A percentile compares a stretch with the other conserved stretches of the same genome.
Conservation (phyloP, 2,113 vertebrate species). For the Bubo blakistoni region DNA sequence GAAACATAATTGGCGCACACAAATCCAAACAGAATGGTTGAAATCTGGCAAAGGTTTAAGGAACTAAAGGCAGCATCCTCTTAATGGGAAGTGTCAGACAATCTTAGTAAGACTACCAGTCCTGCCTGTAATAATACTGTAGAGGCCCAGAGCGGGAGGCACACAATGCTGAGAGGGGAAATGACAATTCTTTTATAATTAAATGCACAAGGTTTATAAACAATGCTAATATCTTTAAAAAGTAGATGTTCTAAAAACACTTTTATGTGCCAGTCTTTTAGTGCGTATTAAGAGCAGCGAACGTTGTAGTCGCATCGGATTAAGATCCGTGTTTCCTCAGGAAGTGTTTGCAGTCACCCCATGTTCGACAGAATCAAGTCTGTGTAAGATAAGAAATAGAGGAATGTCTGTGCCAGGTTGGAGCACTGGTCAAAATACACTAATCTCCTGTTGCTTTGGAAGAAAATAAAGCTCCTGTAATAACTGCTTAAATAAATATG, state of each 20-base stretch:
- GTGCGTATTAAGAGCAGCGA: not conserved
- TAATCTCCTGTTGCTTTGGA: not conserved
- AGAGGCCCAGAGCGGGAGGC: not conserved
- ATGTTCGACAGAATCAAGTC: not conserved
- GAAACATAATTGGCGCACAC: not conserved
- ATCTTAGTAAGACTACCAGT: conserved; percentile 1
- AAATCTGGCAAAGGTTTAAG: conserved; percentile 13
- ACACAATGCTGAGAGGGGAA: conserved; percentile 20
- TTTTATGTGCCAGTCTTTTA: not conserved
- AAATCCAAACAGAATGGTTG: conserved; percentile 49
- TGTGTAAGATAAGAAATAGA: not conserved
- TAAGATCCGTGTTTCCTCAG: not conserved
- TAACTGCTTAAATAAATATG: not conserved
- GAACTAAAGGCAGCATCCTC: conserved; percentile 7
- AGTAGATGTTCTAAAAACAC: not conserved
- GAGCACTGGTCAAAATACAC: not conserved
- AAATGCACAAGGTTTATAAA: conserved; percentile 25
- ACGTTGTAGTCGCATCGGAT: not conserved
- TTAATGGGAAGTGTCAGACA: conserved; percentile 46
- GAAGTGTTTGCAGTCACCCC: not conserved
- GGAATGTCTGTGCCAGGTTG: not conserved
- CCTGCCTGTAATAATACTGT: conserved; percentile 28
- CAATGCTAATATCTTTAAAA: not conserved
- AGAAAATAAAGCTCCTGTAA: not conserved
- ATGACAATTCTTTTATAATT: not conserved